Evolutionary conservation across 2,113 vertebrate genomes (phyloP).

Genomic region (Podocnemis expansa): DNA sequence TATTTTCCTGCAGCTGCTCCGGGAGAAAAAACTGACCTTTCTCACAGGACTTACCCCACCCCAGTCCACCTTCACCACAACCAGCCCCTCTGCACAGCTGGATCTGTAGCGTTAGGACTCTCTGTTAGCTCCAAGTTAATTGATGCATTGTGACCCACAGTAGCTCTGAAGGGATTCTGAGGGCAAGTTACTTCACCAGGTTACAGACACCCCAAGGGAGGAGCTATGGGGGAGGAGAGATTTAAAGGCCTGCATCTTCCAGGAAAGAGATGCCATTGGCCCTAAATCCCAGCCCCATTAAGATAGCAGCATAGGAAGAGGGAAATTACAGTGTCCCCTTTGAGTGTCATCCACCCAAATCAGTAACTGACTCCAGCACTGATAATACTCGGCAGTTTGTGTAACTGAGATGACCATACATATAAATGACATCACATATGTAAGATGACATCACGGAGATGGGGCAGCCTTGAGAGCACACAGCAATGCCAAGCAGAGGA

Average conservation of each 20-base stretch:
- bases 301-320: not conserved
- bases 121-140: not conserved
- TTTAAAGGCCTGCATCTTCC: too few species aligned
- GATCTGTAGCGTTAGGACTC: not conserved
- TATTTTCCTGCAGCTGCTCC: not conserved
- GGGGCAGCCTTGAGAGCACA: not conserved
- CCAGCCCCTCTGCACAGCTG: not conserved
- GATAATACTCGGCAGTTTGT: not conserved
- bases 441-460: not conserved
- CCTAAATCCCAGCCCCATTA: not conserved
- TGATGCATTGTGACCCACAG: too few species aligned
- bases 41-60: not conserved
- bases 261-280: not conserved
- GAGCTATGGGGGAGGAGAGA: accelerated
- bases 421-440: not conserved
- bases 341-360: not conserved
- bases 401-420: not conserved
- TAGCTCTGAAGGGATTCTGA: not conserved
- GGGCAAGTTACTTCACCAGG: not conserved
- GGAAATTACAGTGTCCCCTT: not conserved
- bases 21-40: not conserved
- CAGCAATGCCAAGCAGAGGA: not conserved
- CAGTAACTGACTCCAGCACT: not conserved
- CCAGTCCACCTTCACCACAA: too few species aligned
- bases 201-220: not conserved